Conservation (phyloP, 1,140 invertebrate species). For the Lerema accius region DNA sequence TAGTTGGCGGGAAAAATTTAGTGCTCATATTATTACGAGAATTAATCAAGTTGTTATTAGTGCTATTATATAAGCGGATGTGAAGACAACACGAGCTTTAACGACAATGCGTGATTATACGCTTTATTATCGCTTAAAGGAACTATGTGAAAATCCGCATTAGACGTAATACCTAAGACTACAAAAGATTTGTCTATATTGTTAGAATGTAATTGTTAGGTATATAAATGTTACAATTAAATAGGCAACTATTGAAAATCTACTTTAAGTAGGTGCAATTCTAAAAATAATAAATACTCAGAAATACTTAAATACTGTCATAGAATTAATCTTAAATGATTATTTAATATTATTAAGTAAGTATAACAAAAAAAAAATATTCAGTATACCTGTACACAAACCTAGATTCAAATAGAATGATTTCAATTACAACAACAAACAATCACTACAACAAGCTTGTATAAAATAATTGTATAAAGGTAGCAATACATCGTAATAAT, state of each 20-base stretch:
- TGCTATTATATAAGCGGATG: slow-evolving; percentile 62
- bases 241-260: too few relatives aligned
- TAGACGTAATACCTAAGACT: slow-evolving; percentile 9
- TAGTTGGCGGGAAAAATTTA: slow-evolving; percentile 43
- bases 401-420: background rate
- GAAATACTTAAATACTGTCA: too few relatives aligned
- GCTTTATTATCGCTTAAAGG: slow-evolving; percentile 17
- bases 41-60: slow-evolving; percentile 51
- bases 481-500: slow-evolving; percentile 28
- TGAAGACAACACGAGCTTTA: slow-evolving; percentile 41
- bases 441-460: background rate
- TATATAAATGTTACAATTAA: too few relatives aligned
- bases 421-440: background rate
- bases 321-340: too few relatives aligned
- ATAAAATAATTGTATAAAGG: slow-evolving; percentile 12
- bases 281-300: too few relatives aligned
- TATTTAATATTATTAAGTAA: too few relatives aligned
- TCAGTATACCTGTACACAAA: too few relatives aligned
- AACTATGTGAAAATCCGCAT: slow-evolving; percentile 13
- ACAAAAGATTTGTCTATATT: too few relatives aligned
- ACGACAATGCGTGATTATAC: slow-evolving; percentile 36
- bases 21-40: slow-evolving; percentile 51
- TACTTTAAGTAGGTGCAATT: too few relatives aligned
- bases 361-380: too few relatives aligned
- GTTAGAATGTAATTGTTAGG: too few relatives aligned